Percentiles rank a stretch among this genome's conserved stretches.
These are phyloP conservation scores for Toxotes jaculatrix DNA, from an alignment of 2,113 vertebrate genomes.

Conservation along the genomic window DNA sequence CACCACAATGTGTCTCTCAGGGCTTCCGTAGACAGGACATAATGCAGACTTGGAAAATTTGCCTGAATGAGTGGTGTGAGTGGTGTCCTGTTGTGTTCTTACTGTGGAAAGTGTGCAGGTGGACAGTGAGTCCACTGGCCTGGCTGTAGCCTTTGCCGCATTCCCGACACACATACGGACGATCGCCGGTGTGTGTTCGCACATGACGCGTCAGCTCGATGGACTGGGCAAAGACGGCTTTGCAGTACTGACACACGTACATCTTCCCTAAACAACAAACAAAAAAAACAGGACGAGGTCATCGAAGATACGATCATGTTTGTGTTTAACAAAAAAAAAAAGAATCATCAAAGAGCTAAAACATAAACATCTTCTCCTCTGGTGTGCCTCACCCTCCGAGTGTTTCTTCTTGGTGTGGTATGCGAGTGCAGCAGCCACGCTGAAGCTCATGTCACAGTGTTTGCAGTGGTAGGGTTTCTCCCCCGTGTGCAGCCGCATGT, in stretches of 20 bases:
- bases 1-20: too few species aligned
- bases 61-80: neutral
- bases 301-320: neutral
- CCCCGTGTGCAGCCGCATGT: constrained; percentile 89
- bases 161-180: constrained; percentile 90
- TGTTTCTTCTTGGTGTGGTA: constrained; percentile 95
- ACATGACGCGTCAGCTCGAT: constrained; percentile 91
- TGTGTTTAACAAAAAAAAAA: too few species aligned
- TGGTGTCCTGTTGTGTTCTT: constrained; percentile 57
- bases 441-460: constrained; percentile 91
- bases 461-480: constrained; percentile 91
- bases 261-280: constrained; percentile 87
- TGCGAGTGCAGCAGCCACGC: constrained; percentile 90
- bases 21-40: neutral
- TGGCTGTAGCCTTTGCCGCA: constrained; percentile 94
- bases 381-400: constrained; percentile 84
- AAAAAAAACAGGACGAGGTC: constrained; percentile 10
- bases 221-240: constrained; percentile 90
- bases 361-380: too few species aligned
- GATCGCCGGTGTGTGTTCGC: constrained; percentile 91
- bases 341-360: too few species aligned
- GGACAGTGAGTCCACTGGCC: constrained; percentile 91
- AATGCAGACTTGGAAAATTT: neutral
- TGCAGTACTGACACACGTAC: constrained; percentile 92
- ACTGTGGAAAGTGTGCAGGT: constrained; percentile 92